Percentiles rank a stretch among this genome's conserved stretches.
phyloP scores from a whole-genome alignment of 1,140 invertebrate species.

The Globodera ellingtonae region DNA sequence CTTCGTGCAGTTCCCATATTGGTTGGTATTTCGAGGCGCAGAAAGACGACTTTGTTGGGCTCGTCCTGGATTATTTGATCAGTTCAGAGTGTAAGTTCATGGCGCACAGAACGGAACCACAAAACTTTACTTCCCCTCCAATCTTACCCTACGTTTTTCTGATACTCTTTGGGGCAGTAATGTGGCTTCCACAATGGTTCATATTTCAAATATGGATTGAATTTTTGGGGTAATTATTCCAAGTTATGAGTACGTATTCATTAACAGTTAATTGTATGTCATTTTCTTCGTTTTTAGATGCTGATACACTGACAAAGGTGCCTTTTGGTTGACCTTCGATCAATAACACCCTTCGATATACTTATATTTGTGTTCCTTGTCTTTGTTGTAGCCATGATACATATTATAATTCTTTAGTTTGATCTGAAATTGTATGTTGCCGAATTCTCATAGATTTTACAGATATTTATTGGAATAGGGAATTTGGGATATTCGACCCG shows the following conservation, averaged over 20 bases:
- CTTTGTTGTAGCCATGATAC: no score
- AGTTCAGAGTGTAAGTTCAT: slow-evolving; percentile 5
- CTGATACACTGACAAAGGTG: slow-evolving; percentile 30
- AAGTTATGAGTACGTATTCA: not conserved
- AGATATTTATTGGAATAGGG: no score
- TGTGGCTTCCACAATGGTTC: no score
- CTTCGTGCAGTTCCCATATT: slow-evolving; percentile 23
- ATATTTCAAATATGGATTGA: no score
- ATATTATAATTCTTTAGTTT: no score
- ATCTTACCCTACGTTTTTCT: not conserved
- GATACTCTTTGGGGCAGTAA: no score
- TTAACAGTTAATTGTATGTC: not conserved
- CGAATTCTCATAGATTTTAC: no score
- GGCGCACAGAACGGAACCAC: not conserved
- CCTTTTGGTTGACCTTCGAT: slow-evolving; percentile 3
- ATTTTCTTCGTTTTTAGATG: slow-evolving; percentile 25
- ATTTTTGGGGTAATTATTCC: no score
- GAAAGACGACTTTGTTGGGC: slow-evolving; percentile 35
- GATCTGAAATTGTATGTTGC: no score
- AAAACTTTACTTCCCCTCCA: not conserved
- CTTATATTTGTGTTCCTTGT: not conserved
- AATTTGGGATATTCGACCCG: no score
- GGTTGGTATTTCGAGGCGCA: slow-evolving; percentile 39
- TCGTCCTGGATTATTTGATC: slow-evolving; percentile 36
- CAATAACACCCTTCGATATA: not conserved